Conservation (phyloP, 2,113 vertebrate genomes). For the Pseudopodoces humilis region DNA sequence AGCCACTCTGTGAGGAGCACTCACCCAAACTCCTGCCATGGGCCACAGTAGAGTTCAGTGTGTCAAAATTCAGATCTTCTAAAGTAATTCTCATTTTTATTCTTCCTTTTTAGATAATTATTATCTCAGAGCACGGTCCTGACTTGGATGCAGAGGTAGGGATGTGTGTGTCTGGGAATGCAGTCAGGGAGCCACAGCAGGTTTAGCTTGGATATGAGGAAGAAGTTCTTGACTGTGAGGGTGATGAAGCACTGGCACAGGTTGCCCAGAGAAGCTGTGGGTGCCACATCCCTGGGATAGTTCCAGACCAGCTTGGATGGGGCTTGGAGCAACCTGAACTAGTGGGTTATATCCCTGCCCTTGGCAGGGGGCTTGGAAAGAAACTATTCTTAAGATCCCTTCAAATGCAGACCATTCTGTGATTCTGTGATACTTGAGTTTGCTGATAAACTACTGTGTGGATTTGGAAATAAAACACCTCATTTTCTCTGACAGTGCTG, state of each 20-base stretch:
- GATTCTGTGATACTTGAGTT: not conserved
- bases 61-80: not conserved
- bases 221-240: not conserved
- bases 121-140: not conserved
- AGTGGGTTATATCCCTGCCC: not conserved
- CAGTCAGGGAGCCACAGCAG: not conserved
- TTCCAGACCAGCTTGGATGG: not conserved
- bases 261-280: not conserved
- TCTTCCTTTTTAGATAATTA: not conserved
- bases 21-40: not conserved
- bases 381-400: accelerated
- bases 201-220: not conserved
- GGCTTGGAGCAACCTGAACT: not conserved
- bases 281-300: not conserved
- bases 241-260: not conserved
- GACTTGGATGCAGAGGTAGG: not conserved
- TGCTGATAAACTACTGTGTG: not conserved
- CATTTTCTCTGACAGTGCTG: not conserved
- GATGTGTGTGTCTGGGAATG: not conserved
- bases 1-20: not conserved
- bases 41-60: not conserved
- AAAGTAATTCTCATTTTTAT: not conserved
- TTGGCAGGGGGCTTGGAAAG: not conserved
- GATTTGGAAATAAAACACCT: slow-evolving; percentile 2
- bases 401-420: not conserved